phyloP scores from a whole-genome alignment of 1,140 invertebrate species.

The Aphelinus atriplicis region DNA sequence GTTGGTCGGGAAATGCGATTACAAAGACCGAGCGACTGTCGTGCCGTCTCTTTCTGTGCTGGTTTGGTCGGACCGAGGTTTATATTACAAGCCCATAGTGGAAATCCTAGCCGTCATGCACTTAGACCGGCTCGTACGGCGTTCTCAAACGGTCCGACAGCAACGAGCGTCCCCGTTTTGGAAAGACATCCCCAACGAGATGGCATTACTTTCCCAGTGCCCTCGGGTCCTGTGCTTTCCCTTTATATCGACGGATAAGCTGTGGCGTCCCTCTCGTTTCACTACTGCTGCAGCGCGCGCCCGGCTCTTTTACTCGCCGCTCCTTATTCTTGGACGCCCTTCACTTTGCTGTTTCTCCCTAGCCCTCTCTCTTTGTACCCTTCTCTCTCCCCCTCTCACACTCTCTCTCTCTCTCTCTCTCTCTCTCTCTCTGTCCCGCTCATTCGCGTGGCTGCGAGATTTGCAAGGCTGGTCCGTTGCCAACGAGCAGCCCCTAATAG shows the following conservation, averaged over 20 bases:
- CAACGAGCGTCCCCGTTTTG: slow-evolving; percentile 12
- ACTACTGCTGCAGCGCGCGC: too few species aligned
- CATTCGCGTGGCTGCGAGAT: not conserved
- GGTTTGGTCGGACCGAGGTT: slow-evolving; percentile 15
- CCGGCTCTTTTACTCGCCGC: too few species aligned
- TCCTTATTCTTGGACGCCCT: too few species aligned
- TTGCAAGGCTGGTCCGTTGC: not conserved
- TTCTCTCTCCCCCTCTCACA: not conserved
- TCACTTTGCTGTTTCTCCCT: too few species aligned
- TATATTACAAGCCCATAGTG: slow-evolving; percentile 44
- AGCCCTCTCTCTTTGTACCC: not conserved
- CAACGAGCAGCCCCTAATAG: not conserved
- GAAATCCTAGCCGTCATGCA: slow-evolving; percentile 44
- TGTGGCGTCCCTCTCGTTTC: not conserved
- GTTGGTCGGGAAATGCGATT: slow-evolving; percentile 33
- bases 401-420: not conserved
- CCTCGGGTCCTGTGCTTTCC: not conserved
- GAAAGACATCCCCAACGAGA: slow-evolving; percentile 38
- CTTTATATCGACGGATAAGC: slow-evolving; percentile 8
- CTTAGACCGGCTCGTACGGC: slow-evolving; percentile 37
- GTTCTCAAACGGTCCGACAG: slow-evolving; percentile 28
- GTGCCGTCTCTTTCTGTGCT: slow-evolving; percentile 1
- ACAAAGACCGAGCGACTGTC: slow-evolving; percentile 22
- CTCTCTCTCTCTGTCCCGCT: not conserved
- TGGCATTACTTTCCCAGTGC: slow-evolving; percentile 38